These are phyloP conservation scores for Acanthurus lineatus DNA, from an alignment of 2,797 vertebrate species.

Conservation along the genomic window DNA sequence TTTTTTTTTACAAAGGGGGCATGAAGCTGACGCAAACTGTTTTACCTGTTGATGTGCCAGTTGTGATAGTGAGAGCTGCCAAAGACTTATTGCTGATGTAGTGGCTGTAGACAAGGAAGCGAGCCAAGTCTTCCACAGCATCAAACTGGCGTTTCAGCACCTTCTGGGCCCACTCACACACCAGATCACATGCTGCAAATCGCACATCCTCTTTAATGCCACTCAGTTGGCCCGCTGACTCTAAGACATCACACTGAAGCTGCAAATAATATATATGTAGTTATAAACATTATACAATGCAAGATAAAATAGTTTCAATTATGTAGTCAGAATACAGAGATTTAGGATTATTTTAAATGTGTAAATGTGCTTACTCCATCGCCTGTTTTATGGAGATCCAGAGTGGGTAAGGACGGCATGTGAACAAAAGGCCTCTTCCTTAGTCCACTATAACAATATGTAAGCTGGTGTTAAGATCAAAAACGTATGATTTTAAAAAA, in stretches of 20 bases:
- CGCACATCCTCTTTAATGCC: constrained; percentile 94
- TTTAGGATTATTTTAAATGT: not conserved
- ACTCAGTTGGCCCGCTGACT: constrained; percentile 90
- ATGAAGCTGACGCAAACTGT: not conserved
- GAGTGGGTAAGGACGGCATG: constrained; percentile 95
- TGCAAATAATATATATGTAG: constrained; percentile 24
- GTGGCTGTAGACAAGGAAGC: constrained; percentile 98
- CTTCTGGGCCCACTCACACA: constrained; percentile 99
- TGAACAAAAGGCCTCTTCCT: constrained; percentile 98
- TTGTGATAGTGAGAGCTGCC: constrained; percentile 96
- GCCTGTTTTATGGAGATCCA: constrained; percentile 94
- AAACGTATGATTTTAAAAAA: constrained; percentile 16
- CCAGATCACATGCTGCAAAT: constrained; percentile 95
- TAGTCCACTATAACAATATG: constrained; percentile 99
- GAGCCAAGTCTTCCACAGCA: constrained; percentile 94
- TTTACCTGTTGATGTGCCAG: constrained; percentile 92
- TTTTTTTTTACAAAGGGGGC: not conserved
- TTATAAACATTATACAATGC: not conserved
- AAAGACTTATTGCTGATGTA: constrained; percentile 98
- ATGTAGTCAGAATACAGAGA: not conserved
- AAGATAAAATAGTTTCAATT: not conserved
- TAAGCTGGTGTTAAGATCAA: constrained; percentile 90
- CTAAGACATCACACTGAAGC: constrained; percentile 90
- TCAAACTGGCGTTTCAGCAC: constrained; percentile 98
- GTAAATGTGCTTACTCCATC: constrained; percentile 88